Conservation (phyloP, 2,888 invertebrate species). For the Himalopsyche japonica region DNA sequence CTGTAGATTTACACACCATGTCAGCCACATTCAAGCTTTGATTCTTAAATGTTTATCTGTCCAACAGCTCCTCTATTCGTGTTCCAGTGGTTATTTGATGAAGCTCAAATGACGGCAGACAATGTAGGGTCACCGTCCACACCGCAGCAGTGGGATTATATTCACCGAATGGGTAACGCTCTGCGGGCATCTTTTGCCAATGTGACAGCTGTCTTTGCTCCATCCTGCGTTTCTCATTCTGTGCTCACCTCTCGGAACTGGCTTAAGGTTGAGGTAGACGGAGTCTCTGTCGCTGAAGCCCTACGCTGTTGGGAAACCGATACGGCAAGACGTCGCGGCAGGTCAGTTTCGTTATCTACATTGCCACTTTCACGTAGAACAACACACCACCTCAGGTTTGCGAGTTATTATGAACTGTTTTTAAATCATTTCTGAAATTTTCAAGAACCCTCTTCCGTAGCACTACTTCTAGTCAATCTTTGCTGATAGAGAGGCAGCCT, state of each 20-base stretch:
- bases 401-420: too few species aligned
- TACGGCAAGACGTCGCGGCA: background rate
- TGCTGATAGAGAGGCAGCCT: too few species aligned
- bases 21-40: constrained; percentile 9
- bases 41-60: background rate
- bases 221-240: constrained; percentile 91
- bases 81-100: constrained; percentile 94
- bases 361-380: too few species aligned
- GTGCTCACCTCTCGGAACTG: constrained; percentile 86
- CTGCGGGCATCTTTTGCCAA: constrained; percentile 79
- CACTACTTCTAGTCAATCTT: too few species aligned
- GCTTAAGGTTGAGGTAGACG: constrained; percentile 82
- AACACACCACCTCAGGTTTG: too few species aligned
- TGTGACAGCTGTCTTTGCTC: constrained; percentile 89
- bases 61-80: constrained; percentile 83
- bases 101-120: constrained; percentile 91
- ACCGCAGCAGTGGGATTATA: constrained; percentile 91
- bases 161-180: constrained; percentile 87
- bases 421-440: too few species aligned
- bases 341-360: background rate
- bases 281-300: constrained; percentile 81
- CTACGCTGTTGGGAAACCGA: constrained; percentile 82
- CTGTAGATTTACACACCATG: too few species aligned
- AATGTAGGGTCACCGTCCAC: constrained; percentile 89
- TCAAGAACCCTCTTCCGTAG: too few species aligned